phyloP scores from a whole-genome alignment of 2,888 invertebrate genomes.

The Noctua fimbriata region DNA sequence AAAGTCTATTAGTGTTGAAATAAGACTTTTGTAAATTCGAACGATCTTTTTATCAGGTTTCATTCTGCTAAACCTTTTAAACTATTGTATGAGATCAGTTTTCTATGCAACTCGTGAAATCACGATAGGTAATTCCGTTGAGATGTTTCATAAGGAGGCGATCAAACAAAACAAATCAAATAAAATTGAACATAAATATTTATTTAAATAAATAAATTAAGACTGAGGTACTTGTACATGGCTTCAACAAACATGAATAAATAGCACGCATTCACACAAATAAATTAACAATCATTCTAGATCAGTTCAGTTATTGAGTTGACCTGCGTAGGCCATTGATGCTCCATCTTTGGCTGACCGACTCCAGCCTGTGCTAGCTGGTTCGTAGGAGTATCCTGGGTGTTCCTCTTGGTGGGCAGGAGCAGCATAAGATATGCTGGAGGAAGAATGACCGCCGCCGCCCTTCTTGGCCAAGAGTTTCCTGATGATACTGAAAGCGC shows the following conservation, averaged over 20 bases:
- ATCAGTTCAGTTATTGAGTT: slow-evolving; percentile 76
- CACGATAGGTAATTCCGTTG: background rate
- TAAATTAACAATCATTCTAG: slow-evolving; percentile 75
- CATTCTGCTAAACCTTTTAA: background rate
- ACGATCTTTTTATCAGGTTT: background rate
- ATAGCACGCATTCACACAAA: slow-evolving; percentile 71
- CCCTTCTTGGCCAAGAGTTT: slow-evolving; percentile 93
- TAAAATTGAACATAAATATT: slow-evolving; percentile 68
- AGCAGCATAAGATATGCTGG: slow-evolving; percentile 91
- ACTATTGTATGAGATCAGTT: too few species aligned
- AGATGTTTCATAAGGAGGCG: slow-evolving; percentile 22
- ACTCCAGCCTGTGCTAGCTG: slow-evolving; percentile 91
- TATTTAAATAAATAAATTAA: slow-evolving; percentile 78
- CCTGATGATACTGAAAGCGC: slow-evolving; percentile 91
- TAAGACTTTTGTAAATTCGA: background rate
- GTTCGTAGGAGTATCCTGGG: slow-evolving; percentile 88
- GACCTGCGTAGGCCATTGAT: slow-evolving; percentile 92
- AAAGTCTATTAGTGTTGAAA: too few species aligned
- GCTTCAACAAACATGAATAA: slow-evolving; percentile 71
- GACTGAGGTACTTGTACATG: slow-evolving; percentile 84
- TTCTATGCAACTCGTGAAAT: background rate
- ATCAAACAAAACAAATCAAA: slow-evolving; percentile 51
- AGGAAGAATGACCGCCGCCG: slow-evolving; percentile 63
- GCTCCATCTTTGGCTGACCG: slow-evolving; percentile 92
- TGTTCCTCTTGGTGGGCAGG: slow-evolving; percentile 91